Conservation (phyloP, 2,113 vertebrate species). For the Semnornis frantzii region DNA sequence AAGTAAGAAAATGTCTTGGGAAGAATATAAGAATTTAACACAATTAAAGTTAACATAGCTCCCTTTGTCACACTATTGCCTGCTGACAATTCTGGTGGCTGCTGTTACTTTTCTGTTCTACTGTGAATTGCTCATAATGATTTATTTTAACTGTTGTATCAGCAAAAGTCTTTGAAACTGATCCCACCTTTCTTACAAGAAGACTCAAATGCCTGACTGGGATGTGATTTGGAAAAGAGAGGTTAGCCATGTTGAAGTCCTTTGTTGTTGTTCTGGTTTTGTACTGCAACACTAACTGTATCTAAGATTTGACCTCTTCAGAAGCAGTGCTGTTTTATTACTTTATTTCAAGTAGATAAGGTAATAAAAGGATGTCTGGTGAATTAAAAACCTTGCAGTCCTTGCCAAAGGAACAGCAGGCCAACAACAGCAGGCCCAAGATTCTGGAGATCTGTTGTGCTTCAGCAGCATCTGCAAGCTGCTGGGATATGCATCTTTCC, state of each 20-base stretch:
- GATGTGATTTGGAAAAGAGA: not conserved
- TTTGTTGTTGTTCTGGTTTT: not conserved
- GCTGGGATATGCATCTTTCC: not conserved
- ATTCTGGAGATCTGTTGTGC: not conserved
- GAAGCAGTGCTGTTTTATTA: not conserved
- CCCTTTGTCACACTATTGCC: not conserved
- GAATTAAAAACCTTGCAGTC: constrained; percentile 16
- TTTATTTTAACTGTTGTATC: not conserved
- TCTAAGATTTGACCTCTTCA: not conserved
- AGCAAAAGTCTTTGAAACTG: not conserved
- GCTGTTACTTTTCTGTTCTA: not conserved
- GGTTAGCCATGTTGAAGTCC: not conserved
- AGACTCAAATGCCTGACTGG: not conserved
- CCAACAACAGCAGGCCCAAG: not conserved
- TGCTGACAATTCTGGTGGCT: not conserved
- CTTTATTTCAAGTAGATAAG: constrained; percentile 31
- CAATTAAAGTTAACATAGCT: not conserved
- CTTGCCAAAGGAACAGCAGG: constrained; percentile 48
- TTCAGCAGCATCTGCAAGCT: not conserved
- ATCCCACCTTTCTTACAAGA: not conserved
- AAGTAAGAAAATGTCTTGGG: not conserved
- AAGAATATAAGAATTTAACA: not conserved
- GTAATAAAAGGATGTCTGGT: not conserved
- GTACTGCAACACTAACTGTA: not conserved
- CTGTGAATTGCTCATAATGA: not conserved